phyloP scores from a whole-genome alignment of 2,888 invertebrate genomes.

The Trachelus tabidus region DNA sequence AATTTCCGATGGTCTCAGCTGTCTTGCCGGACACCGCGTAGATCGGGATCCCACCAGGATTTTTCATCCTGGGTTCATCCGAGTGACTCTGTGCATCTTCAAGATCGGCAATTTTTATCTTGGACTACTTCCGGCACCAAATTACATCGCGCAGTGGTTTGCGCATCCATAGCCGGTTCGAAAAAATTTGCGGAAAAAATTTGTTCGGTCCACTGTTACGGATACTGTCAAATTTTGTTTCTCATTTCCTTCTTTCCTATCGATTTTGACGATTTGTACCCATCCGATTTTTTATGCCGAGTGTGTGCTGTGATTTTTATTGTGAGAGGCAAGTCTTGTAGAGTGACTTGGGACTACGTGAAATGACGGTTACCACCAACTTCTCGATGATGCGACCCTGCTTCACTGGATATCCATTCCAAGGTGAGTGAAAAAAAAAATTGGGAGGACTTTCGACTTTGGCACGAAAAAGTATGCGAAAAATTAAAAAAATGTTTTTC shows the following conservation, averaged over 20 bases:
- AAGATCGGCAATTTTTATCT: background rate
- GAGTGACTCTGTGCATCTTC: background rate
- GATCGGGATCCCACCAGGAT: background rate
- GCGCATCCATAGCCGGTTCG: background rate
- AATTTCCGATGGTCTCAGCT: background rate
- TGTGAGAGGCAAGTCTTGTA: background rate
- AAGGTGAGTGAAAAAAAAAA: constrained; percentile 58
- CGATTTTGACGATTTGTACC: background rate
- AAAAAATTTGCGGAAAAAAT: background rate
- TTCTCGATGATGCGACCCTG: constrained; percentile 68
- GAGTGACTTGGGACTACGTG: constrained; percentile 36
- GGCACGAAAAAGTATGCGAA: background rate
- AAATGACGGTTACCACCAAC: constrained; percentile 67
- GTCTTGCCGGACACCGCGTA: background rate
- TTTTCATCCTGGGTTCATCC: background rate
- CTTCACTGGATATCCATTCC: constrained; percentile 69
- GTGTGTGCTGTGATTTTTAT: constrained; percentile 8
- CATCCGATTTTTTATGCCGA: background rate
- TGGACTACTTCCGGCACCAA: background rate
- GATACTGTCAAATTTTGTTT: background rate
- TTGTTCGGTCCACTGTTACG: background rate
- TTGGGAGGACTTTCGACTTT: background rate
- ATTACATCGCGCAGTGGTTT: background rate
- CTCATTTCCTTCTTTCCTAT: no score
- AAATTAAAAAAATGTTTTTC: background rate